Evolutionary conservation across 2,888 invertebrate genomes (phyloP).

Genomic region (Tortrix viridana): DNA sequence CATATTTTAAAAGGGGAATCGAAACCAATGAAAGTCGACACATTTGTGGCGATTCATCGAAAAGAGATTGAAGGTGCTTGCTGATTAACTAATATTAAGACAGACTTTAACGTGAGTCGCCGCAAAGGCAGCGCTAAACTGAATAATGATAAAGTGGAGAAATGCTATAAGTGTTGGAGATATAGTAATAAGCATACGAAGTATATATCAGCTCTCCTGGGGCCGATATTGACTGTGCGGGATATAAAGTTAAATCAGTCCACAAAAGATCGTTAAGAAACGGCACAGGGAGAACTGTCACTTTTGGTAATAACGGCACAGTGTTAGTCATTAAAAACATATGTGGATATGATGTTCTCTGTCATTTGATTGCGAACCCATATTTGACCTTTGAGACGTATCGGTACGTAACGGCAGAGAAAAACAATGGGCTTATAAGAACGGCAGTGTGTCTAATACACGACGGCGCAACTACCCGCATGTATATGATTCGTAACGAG

Average conservation of each 20-base stretch:
- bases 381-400: not conserved
- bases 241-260: not conserved
- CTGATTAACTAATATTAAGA: not conserved
- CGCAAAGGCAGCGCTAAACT: too few species aligned
- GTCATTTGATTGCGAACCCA: not conserved
- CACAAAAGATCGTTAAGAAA: too few species aligned
- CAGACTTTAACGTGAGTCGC: too few species aligned
- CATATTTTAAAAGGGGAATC: slow-evolving; percentile 5
- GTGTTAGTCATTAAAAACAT: not conserved
- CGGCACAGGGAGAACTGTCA: not conserved
- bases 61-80: not conserved
- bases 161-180: too few species aligned
- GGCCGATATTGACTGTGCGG: not conserved
- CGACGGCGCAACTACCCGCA: not conserved
- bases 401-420: not conserved
- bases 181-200: not conserved
- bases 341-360: not conserved
- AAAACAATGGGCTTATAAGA: not conserved
- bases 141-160: too few species aligned
- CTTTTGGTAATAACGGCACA: not conserved
- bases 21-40: not conserved
- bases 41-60: slow-evolving; percentile 2
- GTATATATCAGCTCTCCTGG: not conserved
- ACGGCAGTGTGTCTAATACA: not conserved
- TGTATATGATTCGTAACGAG: not conserved